Base-by-base conservation (phyloP, 2,113 vertebrate species). In the Prinia subflava region DNA sequence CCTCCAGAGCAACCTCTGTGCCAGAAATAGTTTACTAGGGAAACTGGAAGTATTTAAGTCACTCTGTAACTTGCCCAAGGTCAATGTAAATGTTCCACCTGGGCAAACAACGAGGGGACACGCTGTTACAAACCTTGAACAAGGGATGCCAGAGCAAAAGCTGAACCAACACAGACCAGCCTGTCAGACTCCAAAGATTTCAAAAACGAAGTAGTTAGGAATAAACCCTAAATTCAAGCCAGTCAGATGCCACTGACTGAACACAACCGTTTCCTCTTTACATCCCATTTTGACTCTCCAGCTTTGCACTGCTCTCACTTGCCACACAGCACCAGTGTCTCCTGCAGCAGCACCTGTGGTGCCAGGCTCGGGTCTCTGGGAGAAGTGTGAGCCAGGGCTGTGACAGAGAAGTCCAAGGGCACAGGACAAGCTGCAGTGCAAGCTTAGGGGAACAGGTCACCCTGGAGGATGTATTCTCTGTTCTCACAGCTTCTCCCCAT, bases 11-110 rank as follows among this genome's bases (percentile, higher is more conserved):
- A 93, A 71, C 31, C 47, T 94, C 53, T 39, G 41, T 68, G 31
- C 56, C 92, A 83, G 49, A 94, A 92, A 88, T 75, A 83, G 75
- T 92, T 95, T 93, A 75, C 60, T 63, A 71, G 85, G 44, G 69
- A 90, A 95, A 95, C 60, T 91, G 76, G 13, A 92, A 90, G 60
- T 74, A 24, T 81, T 94, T 75, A 88, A 93, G 49, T 15, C 31
- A 24, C 62, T 92, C 79, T 87, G 27, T 70, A 94, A 83, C 73
- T 95, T 67, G 47, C 57, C 68, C 1, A 11, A 86, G 16, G 47
- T 92, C 60, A 81, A 78, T 68, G 85, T 44, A 93, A 88, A 78
- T 2, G 2, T 89, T 90, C 73, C 56, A 49, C 55, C 60, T 50
- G 39, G 49, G 57, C 56, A 91, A 89, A 83, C 35, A 93, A 46